phyloP scores from a whole-genome alignment of 2,888 invertebrate genomes.

The Dasypogon diadema region DNA sequence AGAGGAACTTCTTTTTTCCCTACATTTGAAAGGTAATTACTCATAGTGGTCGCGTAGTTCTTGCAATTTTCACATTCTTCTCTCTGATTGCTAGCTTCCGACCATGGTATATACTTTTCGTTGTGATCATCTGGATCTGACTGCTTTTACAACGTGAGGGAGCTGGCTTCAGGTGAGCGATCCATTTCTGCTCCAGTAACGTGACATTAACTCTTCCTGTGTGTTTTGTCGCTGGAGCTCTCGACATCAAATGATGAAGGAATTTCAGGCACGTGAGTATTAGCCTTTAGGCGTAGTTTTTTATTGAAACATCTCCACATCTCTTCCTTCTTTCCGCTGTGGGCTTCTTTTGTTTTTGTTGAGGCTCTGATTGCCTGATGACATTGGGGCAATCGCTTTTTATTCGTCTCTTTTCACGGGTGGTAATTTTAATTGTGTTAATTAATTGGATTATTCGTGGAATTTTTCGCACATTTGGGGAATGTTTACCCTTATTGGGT shows the following conservation, averaged over 20 bases:
- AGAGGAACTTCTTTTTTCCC: not conserved
- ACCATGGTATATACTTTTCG: no score
- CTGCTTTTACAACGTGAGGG: no score
- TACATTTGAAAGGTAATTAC: not conserved
- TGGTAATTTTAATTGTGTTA: slow-evolving; percentile 8
- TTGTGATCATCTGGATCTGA: no score
- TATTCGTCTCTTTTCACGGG: not conserved
- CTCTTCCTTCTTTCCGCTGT: not conserved
- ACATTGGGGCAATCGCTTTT: slow-evolving; percentile 5
- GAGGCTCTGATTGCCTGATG: slow-evolving; percentile 19
- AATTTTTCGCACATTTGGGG: no score
- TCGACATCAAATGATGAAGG: slow-evolving; percentile 24
- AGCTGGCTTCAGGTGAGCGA: slow-evolving; percentile 6
- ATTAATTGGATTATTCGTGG: not conserved
- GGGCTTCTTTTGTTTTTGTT: not conserved
- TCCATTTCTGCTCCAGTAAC: not conserved
- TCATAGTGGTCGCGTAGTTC: not conserved
- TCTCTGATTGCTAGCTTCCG: no score
- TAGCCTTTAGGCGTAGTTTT: slow-evolving; percentile 22
- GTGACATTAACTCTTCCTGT: slow-evolving; percentile 20
- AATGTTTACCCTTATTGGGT: no score
- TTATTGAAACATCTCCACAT: not conserved
- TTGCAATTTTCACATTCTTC: not conserved
- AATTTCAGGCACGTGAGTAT: slow-evolving; percentile 40
- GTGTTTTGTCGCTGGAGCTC: slow-evolving; percentile 3